Percentiles rank a stretch among this genome's conserved stretches.
Evolutionary conservation across 2,888 invertebrate genomes (phyloP).

Genomic region (Dasypogon diadema): DNA sequence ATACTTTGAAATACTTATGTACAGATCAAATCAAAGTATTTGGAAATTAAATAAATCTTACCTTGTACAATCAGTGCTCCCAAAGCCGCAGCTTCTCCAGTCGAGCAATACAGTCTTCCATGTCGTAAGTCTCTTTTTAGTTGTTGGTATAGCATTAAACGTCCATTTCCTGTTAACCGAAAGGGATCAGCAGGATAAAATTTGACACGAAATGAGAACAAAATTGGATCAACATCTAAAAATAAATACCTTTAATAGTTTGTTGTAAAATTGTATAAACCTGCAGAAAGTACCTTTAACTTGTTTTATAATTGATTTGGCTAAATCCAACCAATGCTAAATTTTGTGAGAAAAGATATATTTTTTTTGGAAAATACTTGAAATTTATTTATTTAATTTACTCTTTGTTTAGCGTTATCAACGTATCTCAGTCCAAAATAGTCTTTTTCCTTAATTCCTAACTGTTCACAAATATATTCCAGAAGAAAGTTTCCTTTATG

Average conservation of each 20-base stretch:
- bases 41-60: constrained; percentile 68
- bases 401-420: constrained; percentile 88
- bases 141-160: constrained; percentile 96
- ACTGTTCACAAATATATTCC: constrained; percentile 90
- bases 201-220: constrained; percentile 97
- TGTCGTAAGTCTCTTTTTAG: constrained; percentile 94
- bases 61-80: constrained; percentile 95
- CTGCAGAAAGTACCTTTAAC: background rate
- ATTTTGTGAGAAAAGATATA: constrained; percentile 59
- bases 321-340: constrained; percentile 95
- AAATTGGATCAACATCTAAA: constrained; percentile 89
- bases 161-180: constrained; percentile 93
- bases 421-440: constrained; percentile 95
- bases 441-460: constrained; percentile 92
- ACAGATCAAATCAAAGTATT: too few relatives aligned
- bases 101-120: constrained; percentile 92
- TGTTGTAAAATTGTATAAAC: constrained; percentile 5
- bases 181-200: constrained; percentile 97
- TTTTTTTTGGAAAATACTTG: background rate
- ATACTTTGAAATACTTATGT: too few relatives aligned
- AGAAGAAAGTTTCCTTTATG: constrained; percentile 91
- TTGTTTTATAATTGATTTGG: constrained; percentile 90
- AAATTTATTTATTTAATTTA: constrained; percentile 66
- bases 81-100: constrained; percentile 88
- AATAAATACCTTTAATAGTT: constrained; percentile 57